Percentiles rank a stretch among this genome's conserved stretches.
Conservation (phyloP, 2,797 vertebrate species). For the Macropus fuliginosus region DNA sequence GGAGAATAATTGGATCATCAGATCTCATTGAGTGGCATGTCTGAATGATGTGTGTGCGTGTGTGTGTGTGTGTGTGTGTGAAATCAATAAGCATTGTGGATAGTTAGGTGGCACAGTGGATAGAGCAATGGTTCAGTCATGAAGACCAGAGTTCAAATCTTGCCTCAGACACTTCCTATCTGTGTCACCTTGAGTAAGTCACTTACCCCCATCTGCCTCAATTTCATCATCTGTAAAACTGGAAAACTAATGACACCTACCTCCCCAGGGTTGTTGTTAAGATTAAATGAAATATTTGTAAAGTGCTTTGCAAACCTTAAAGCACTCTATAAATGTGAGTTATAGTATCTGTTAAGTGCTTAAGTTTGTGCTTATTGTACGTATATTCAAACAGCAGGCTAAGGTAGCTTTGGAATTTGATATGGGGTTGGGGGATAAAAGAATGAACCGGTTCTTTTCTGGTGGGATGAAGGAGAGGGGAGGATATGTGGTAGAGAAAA, state of each 20-base stretch:
- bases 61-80: background rate
- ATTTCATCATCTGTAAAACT: too few species aligned
- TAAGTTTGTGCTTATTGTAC: background rate
- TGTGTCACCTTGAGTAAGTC: too few species aligned
- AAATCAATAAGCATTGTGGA: background rate
- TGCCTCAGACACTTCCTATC: background rate
- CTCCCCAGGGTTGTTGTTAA: background rate
- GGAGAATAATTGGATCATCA: too few species aligned
- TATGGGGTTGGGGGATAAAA: background rate
- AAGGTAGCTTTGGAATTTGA: background rate
- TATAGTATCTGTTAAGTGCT: background rate
- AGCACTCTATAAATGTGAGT: background rate
- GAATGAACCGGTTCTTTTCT: background rate
- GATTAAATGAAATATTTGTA: background rate
- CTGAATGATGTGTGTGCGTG: too few species aligned
- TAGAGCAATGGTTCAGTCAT: background rate
- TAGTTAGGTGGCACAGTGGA: background rate
- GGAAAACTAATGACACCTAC: too few species aligned
- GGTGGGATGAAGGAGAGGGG: background rate
- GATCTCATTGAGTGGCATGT: too few species aligned
- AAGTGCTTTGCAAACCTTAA: background rate
- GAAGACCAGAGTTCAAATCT: background rate
- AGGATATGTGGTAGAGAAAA: constrained; percentile 19
- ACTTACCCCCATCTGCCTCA: too few species aligned
- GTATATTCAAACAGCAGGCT: background rate